phyloP scores from a whole-genome alignment of 2,113 vertebrate species.

The Psilopsiagon aymara region DNA sequence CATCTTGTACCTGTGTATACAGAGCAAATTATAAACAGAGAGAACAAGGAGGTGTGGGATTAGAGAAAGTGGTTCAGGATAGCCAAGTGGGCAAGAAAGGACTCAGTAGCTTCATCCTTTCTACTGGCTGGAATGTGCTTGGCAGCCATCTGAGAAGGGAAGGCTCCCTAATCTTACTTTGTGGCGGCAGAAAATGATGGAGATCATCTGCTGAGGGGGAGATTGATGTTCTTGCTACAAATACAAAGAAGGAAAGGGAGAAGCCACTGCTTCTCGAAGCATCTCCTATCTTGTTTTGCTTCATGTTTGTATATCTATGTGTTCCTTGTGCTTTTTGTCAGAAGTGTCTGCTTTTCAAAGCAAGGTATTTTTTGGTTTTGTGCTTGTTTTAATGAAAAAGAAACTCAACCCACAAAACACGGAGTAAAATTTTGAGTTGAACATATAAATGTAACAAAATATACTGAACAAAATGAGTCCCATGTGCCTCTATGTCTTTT shows the following conservation, averaged over 20 bases:
- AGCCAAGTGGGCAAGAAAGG: neutral
- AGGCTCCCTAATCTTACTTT: neutral
- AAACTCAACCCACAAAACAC: neutral
- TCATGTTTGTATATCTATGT: fast-evolving
- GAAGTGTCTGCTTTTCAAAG: neutral
- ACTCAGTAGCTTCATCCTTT: neutral
- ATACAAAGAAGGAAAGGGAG: neutral
- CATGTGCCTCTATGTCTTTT: neutral
- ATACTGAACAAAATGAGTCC: neutral
- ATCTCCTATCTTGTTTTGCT: neutral
- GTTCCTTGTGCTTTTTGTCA: neutral
- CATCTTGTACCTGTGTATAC: neutral
- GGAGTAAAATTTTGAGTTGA: neutral
- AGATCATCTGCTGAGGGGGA: neutral
- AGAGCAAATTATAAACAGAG: neutral
- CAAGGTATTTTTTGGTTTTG: neutral
- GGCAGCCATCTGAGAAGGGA: neutral
- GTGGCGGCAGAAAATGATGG: neutral
- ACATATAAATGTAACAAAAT: neutral
- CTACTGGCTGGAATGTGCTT: neutral
- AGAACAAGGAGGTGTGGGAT: neutral
- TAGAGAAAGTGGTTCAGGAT: neutral
- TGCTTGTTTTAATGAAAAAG: neutral
- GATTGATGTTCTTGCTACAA: neutral
- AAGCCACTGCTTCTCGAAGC: neutral